phyloP scores from a whole-genome alignment of 2,113 vertebrate genomes.

The Macheiramphus alcinus region DNA sequence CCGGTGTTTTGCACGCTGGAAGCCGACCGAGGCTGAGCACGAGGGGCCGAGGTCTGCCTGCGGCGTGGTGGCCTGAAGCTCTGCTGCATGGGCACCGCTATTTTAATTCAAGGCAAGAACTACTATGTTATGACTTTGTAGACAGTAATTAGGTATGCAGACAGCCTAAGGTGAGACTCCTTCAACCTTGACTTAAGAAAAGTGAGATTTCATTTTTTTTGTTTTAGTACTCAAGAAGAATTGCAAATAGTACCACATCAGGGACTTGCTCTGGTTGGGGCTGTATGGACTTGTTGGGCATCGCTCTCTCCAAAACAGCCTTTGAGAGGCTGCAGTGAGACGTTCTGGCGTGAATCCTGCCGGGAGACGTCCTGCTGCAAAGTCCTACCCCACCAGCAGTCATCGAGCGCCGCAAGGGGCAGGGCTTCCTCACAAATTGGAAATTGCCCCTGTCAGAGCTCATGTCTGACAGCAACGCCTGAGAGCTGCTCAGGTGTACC shows the following conservation, averaged over 20 bases:
- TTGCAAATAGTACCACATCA: accelerated
- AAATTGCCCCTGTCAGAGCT: not conserved
- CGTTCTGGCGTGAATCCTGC: not conserved
- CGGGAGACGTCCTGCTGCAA: not conserved
- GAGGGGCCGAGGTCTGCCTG: accelerated
- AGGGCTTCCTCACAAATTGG: not conserved
- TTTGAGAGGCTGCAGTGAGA: not conserved
- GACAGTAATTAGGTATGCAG: not conserved
- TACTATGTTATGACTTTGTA: accelerated
- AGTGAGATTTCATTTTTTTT: not conserved
- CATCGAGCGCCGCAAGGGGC: not conserved
- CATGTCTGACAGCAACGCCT: accelerated
- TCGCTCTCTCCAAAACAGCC: not conserved
- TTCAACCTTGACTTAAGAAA: not conserved
- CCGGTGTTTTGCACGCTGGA: accelerated
- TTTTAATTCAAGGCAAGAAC: not conserved
- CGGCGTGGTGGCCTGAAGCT: not conserved
- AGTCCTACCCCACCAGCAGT: too few species aligned
- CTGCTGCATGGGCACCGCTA: accelerated
- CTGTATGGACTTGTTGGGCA: not conserved
- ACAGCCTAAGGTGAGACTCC: not conserved
- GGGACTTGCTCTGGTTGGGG: not conserved
- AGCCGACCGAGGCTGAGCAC: not conserved
- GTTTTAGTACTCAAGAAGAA: not conserved
- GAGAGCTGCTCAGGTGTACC: not conserved